Evolutionary conservation across 2,797 vertebrate genomes (phyloP), one percentile per base, ranked within the genome.

Genomic region (Tinamus major): DNA sequence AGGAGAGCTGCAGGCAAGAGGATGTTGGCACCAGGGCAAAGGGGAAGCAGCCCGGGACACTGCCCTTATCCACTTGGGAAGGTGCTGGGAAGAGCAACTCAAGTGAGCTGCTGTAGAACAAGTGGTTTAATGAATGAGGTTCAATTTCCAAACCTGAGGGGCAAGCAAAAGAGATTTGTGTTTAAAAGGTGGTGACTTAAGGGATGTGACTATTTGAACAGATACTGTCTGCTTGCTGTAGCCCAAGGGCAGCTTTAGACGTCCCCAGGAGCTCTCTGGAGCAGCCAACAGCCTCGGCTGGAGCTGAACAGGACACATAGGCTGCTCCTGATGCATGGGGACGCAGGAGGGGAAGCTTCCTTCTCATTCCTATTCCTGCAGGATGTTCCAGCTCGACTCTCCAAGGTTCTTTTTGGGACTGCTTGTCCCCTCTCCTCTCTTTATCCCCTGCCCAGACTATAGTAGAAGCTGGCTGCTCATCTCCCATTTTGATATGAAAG

Each of bases 41-140:
- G 76, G 53, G 59, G 55, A 48, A 71, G 55, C 68, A 81, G 86
- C 61, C n/a, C 44, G 61, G 86, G 81, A 85, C 64, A 44, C 65
- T 51, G 81, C 77, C 77, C 86, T 81, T 77, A 65, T 85, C 77
- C 59, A 72, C 77, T 41, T 77, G 77, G 76, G 86, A 92, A 89
- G 85, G 91, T 69, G 49, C 48, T 89, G 77, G 86, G 81, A 85
- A 92, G 86, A 89, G 56, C 59, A 72, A 70, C 71, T 61, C 72
- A 71, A 89, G 51, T 85, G 77, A 89, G 41, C 65, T 72, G 59
- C 35, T 67, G 8, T 76, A 77, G 41, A 77, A 92, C 62, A 92
- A 89, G 77, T 65, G 53, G 46, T 44, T 77, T 81, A 77, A 71
- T 46, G 69, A 85, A 77, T 59, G 59, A 92, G 41, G 51, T 76